Evolutionary conservation across 30 jellyfish, hydroid and myxozoan species (phyloP).

Genomic region (Nemopilema nomurai): DNA sequence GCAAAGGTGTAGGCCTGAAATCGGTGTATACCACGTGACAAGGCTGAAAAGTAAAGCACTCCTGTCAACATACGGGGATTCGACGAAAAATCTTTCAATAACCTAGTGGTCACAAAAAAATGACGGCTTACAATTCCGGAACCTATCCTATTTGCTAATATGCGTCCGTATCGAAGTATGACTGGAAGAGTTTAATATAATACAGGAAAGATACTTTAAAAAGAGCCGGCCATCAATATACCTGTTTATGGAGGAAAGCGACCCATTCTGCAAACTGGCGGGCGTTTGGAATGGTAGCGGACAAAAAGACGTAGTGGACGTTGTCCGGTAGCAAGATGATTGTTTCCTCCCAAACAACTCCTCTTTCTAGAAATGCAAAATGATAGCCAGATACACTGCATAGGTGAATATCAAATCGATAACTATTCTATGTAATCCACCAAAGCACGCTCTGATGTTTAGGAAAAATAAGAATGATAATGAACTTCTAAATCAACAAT

Average conservation of each 20-base stretch:
- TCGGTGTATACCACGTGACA: conserved; percentile 97
- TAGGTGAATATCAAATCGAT: not conserved
- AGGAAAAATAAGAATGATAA: too few species aligned
- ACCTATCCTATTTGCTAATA: too few species aligned
- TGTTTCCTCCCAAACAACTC: conserved; percentile 99
- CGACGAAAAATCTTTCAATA: too few species aligned
- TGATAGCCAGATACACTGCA: not conserved
- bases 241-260: conserved; percentile 95
- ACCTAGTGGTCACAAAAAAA: too few species aligned
- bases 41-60: conserved; percentile 63
- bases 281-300: conserved; percentile 99
- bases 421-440: not conserved
- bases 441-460: too few species aligned
- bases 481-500: too few species aligned
- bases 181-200: too few species aligned
- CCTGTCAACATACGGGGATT: too few species aligned
- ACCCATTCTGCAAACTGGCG: conserved; percentile 99
- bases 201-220: too few species aligned
- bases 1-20: conserved; percentile 98
- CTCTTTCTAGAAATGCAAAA: conserved; percentile 71
- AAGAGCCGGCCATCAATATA: too few species aligned
- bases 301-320: conserved; percentile 91
- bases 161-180: too few species aligned
- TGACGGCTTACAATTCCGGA: too few species aligned
- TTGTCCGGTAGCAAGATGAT: conserved; percentile 93